Evolutionary conservation across 1,140 invertebrate genomes (phyloP), one percentile per base, ranked within the genome.

Genomic region (Drosophila lacertosa): DNA sequence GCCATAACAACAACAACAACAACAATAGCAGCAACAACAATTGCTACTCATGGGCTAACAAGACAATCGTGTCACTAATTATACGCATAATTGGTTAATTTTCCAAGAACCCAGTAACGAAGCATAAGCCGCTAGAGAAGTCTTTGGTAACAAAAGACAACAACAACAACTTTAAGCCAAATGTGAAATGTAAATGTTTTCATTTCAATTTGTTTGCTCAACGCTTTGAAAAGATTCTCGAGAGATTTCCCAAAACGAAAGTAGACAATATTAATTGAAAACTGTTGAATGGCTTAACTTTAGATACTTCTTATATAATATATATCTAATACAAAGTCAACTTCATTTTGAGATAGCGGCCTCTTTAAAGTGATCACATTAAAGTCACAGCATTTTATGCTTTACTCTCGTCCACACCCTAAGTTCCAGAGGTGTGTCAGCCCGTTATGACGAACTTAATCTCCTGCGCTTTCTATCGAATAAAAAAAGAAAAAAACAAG

Each of bases 11-110:
- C 64, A 77, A 78, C 71, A 66, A 73, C 58, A 79, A 82, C 60
- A 39, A 50, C 29, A 45, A 20, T 29, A 29, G 9, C 57, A 47
- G 32, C 40, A 72, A 70, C 35, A 67, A 60, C 55, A 54, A 59
- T 50, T 68, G 53, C 57, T 45, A 60, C 32, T 71, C 40, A n/a
- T 53, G 40, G 33, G 24, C 76, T 62, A 84, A 84, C 72, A 76
- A 84, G 80, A 88, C 78, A 88, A 88, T 89, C 83, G 82, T 89
- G 83, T 82, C 83, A 89, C 83, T 88, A 89, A 88, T 88, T 88
- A 88, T 72, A 89, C 83, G 82, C 82, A 88, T 88, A 88, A 88
- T 88, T 88, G 78, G 83, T 88, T 88, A 82, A 88, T 82, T 70
- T 88, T 89, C 82, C 71, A 59, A 89, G 82, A 88, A 88, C 59